Evolutionary conservation across 2,888 invertebrate genomes (phyloP).

Genomic region (Drosophila gaucha): DNA sequence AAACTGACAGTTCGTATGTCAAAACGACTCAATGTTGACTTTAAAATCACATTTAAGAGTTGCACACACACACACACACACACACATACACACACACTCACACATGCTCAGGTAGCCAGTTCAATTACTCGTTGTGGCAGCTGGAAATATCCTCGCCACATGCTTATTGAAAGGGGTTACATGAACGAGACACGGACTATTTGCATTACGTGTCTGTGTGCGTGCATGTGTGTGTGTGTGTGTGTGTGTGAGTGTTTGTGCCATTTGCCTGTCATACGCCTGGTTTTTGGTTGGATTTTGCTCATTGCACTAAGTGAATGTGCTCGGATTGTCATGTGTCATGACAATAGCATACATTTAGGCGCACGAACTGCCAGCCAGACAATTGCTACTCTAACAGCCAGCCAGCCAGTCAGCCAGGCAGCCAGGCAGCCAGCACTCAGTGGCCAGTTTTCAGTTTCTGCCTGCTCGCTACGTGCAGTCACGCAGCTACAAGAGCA

Average conservation of each 20-base stretch:
- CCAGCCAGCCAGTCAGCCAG: not conserved
- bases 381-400: conserved; percentile 21
- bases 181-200: conserved; percentile 58
- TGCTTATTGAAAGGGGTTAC: conserved; percentile 72
- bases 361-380: conserved; percentile 54
- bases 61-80: conserved; percentile 9
- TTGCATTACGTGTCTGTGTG: conserved; percentile 29
- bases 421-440: not conserved
- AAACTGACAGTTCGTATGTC: conserved; percentile 72
- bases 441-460: too few species aligned
- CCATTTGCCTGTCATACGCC: conserved; percentile 48
- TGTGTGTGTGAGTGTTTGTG: conserved; percentile 11
- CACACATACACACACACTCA: conserved; percentile 8
- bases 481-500: conserved; percentile 23
- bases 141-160: conserved; percentile 21
- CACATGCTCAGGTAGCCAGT: conserved; percentile 36
- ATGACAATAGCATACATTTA: conserved; percentile 75
- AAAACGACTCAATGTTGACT: conserved; percentile 65
- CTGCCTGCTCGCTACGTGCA: conserved; percentile 18
- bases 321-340: conserved; percentile 41
- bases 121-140: conserved; percentile 66
- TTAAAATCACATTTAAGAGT: conserved; percentile 73
- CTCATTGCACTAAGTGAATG: conserved; percentile 72
- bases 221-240: not conserved
- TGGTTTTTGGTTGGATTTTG: conserved; percentile 47